Percentiles rank a stretch among this genome's conserved stretches.
phyloP scores from a whole-genome alignment of 2,113 vertebrate species.

The Esox niger region DNA sequence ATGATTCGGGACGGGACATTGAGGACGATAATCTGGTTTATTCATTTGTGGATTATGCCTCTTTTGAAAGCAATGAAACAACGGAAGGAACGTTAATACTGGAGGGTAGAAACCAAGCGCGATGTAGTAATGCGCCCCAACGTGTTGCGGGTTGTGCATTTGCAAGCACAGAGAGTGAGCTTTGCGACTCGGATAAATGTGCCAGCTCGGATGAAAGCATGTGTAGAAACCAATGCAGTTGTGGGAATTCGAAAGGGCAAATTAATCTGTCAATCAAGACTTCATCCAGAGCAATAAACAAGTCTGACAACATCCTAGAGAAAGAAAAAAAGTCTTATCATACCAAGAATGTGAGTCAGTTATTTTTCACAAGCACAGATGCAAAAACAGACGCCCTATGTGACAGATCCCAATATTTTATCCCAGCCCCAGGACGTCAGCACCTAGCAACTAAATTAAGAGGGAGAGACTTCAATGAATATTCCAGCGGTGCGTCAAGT shows the following conservation, averaged over 20 bases:
- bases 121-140: constrained; percentile 52
- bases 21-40: constrained; percentile 92
- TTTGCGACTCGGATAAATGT: constrained; percentile 72
- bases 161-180: constrained; percentile 80
- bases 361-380: constrained; percentile 70
- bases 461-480: constrained; percentile 84
- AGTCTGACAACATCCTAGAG: constrained; percentile 70
- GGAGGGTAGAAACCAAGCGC: constrained; percentile 52
- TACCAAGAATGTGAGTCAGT: constrained; percentile 79
- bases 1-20: constrained; percentile 85
- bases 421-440: constrained; percentile 84
- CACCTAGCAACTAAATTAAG: constrained; percentile 82
- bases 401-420: constrained; percentile 69
- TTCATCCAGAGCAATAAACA: constrained; percentile 82
- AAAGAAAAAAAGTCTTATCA: constrained; percentile 64
- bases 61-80: constrained; percentile 86
- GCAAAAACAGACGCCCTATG: constrained; percentile 56
- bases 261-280: constrained; percentile 88
- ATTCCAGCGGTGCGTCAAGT: constrained; percentile 92
- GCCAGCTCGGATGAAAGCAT: constrained; percentile 75
- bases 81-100: constrained; percentile 64
- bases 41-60: constrained; percentile 93
- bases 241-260: constrained; percentile 68
- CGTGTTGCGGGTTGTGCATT: constrained; percentile 68
- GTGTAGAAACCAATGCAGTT: constrained; percentile 60